Conservation (phyloP, 2,797 vertebrate species). For the Danio choprae region DNA sequence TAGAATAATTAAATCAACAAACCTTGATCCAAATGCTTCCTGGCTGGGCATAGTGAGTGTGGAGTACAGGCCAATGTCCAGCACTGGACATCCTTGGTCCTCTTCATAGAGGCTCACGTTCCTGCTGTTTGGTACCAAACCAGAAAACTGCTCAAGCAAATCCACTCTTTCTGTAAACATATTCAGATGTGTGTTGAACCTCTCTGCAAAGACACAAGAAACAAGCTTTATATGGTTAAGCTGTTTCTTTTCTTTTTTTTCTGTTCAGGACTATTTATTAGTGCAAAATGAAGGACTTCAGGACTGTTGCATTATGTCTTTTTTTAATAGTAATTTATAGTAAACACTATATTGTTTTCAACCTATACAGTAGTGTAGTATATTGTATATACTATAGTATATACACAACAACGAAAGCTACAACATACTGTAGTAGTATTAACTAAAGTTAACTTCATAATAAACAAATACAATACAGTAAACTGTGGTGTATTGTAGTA, state of each 20-base stretch:
- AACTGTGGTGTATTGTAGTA: no score
- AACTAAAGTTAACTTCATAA: no score
- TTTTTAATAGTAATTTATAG: no score
- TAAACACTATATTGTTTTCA: no score
- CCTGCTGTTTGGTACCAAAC: conserved; percentile 59
- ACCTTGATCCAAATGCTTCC: conserved; percentile 80
- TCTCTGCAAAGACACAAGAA: conserved; percentile 33
- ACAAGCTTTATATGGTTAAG: conserved; percentile 22
- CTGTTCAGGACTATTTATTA: no score
- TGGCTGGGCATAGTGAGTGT: conserved; percentile 75
- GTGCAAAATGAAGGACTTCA: not conserved
- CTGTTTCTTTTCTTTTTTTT: not conserved
- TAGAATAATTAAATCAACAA: not conserved
- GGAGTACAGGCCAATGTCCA: conserved; percentile 78
- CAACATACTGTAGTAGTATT: no score
- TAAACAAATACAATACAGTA: no score
- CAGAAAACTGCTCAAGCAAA: conserved; percentile 74
- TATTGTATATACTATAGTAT: no score
- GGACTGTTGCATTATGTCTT: not conserved
- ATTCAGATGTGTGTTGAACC: conserved; percentile 36
- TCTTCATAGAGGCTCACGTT: conserved; percentile 73
- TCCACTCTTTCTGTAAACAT: conserved; percentile 76
- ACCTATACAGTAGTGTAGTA: no score
- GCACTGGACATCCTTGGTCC: conserved; percentile 68
- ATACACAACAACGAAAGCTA: no score